Conservation (phyloP, 2,888 invertebrate species). For the Cerastis rubricosa region DNA sequence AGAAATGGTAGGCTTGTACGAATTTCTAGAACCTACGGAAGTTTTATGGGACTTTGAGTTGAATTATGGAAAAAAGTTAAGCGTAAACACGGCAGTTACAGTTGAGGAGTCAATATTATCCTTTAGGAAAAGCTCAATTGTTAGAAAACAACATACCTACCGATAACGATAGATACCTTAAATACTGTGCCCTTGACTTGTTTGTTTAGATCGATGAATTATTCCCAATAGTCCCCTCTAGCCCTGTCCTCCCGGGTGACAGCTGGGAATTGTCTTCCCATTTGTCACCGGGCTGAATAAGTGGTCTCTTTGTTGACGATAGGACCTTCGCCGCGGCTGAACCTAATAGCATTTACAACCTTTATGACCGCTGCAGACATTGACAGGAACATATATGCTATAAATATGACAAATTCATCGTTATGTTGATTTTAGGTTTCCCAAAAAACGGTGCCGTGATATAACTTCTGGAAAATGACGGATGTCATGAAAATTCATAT, state of each 20-base stretch:
- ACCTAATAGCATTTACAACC: background rate
- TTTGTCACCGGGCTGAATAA: constrained; percentile 22
- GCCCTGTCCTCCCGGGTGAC: too few relatives aligned
- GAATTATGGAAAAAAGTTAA: constrained; percentile 30
- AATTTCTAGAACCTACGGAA: constrained; percentile 21
- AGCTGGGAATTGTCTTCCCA: too few relatives aligned
- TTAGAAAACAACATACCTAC: background rate
- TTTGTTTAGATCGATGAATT: constrained; percentile 29
- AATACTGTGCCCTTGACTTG: constrained; percentile 7
- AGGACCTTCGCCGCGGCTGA: background rate
- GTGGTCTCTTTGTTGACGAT: constrained; percentile 30
- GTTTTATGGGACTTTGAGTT: background rate
- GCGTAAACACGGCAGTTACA: constrained; percentile 25
- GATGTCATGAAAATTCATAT: background rate
- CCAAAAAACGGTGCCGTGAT: background rate
- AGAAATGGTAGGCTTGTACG: constrained; percentile 28
- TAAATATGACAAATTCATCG: background rate
- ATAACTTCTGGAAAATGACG: background rate
- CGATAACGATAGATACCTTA: constrained; percentile 5
- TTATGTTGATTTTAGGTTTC: background rate
- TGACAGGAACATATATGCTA: background rate
- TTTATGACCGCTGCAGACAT: background rate
- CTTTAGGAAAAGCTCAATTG: constrained; percentile 2
- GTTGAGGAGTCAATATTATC: constrained; percentile 7
- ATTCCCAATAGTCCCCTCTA: too few relatives aligned